Percentiles rank a stretch among this genome's conserved stretches.
phyloP scores from a whole-genome alignment of 2,888 invertebrate genomes.

The Sphecodes monilicornis region DNA sequence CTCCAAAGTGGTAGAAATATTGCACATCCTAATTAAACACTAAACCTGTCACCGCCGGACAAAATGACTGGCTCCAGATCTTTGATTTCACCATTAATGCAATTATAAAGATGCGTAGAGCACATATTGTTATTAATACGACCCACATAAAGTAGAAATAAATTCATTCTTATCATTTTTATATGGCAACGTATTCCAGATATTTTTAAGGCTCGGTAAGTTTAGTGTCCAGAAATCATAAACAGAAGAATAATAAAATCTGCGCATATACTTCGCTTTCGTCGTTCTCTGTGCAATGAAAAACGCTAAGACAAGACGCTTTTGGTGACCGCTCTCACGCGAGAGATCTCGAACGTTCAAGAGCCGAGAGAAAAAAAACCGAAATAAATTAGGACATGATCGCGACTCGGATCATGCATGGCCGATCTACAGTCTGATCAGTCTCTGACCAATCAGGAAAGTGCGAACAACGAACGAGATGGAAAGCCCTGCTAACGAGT shows the following conservation, averaged over 20 bases:
- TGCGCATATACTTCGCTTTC: too few relatives aligned
- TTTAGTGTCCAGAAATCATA: not conserved
- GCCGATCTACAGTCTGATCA: conserved; percentile 73
- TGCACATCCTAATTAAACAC: not conserved
- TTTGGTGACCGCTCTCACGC: conserved; percentile 66
- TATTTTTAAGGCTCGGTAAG: too few relatives aligned
- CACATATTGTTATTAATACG: too few relatives aligned
- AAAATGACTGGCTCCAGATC: too few relatives aligned
- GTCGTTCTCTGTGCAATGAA: too few relatives aligned
- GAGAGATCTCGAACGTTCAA: conserved; percentile 53
- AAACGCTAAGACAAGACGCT: conserved; percentile 15
- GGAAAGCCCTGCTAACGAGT: conserved; percentile 84
- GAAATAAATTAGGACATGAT: conserved; percentile 65
- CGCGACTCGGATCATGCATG: conserved; percentile 69
- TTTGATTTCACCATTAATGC: too few relatives aligned
- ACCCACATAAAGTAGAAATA: too few relatives aligned
- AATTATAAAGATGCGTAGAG: too few relatives aligned
- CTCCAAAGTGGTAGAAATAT: not conserved
- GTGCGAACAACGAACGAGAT: conserved; percentile 86
- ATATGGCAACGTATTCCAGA: too few relatives aligned
- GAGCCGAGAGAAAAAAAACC: conserved; percentile 29
- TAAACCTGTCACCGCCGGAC: too few relatives aligned
- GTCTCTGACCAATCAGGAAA: conserved; percentile 85
- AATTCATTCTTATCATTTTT: too few relatives aligned
- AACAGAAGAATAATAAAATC: not conserved